Evolutionary conservation across 2,113 vertebrate genomes (phyloP), one percentile per base, ranked within the genome.

Genomic region (Noctilio leporinus): DNA sequence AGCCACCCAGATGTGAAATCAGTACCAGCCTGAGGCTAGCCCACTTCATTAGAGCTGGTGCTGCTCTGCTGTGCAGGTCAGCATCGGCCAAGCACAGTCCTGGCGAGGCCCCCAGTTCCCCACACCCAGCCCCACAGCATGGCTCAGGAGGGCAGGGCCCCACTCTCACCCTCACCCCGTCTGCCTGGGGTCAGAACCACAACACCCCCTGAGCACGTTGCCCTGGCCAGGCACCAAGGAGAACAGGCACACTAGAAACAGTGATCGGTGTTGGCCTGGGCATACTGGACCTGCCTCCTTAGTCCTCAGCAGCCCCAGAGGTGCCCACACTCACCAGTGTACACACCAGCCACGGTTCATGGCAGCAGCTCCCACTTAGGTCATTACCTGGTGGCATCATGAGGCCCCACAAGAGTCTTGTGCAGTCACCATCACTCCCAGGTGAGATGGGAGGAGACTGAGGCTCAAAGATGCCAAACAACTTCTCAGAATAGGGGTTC

Each of bases 1-100:
- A 65, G 93, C 92, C 92, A 92, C 93, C 24, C 59, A 96, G 73
- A 92, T 4, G n/a, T 96, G 97, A 97, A 96, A 97, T 96, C 97
- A 96, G 87, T 53, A 53, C 30, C 1, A 30, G 95, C 96, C 89
- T 10, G 84, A 45, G 85, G 92, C 96, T 92, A 89, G 70, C 73
- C 85, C 93, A 95, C 96, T 96, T 96, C 93, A 97, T 97, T 95
- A 97, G 93, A 55, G 57, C 35, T 0, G 2, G 93, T 78, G 89
- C 43, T 49, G 93, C 97, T 94, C 81, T 0, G 2, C 89, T 94
- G 85, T 35, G 53, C 49, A 69, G 75, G 82, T 83, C 59, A 10
- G 80, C 47, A 20, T 8, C 40, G 89, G 43, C 72, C 80, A 35
- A 15, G 33, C 64, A 7, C n/a, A 4, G 85, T 16, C 69, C 69